Conservation (phyloP, 2,113 vertebrate species). For the Triplophysa siluroides region DNA sequence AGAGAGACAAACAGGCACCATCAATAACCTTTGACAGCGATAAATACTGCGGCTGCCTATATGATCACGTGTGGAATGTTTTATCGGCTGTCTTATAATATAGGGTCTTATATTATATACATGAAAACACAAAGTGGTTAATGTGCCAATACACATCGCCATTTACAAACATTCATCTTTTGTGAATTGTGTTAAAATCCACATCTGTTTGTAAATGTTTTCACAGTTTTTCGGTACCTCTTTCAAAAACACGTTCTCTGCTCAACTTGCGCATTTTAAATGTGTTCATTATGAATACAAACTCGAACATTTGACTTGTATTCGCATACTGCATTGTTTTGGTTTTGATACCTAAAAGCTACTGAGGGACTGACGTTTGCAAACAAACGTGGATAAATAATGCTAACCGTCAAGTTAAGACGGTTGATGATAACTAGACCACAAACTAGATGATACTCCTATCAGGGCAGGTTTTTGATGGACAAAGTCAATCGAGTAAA, state of each 20-base stretch:
- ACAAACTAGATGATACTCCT: too few species aligned
- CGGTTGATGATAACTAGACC: too few species aligned
- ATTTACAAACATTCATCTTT: slow-evolving; percentile 10
- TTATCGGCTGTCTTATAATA: background rate
- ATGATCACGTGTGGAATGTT: slow-evolving; percentile 4
- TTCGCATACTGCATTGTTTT: slow-evolving; percentile 21
- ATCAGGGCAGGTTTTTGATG: background rate
- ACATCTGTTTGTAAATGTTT: background rate
- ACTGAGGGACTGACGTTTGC: slow-evolving; percentile 7
- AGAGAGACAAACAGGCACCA: background rate
- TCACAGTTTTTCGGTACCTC: slow-evolving; percentile 35
- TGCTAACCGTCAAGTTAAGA: too few species aligned
- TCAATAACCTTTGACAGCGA: background rate
- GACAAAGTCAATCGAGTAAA: background rate
- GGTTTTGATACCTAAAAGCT: slow-evolving; percentile 10
- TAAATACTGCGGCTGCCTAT: background rate
- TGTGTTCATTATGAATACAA: background rate
- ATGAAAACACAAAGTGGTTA: background rate
- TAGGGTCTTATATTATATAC: background rate
- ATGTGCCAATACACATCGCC: background rate
- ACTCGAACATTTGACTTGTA: background rate
- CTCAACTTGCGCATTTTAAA: background rate
- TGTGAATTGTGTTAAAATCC: background rate
- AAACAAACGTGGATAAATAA: background rate
- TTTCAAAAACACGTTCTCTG: background rate